These are phyloP conservation scores for Rhopalosiphum padi DNA, from an alignment of 1,140 invertebrate genomes.

Conservation along the genomic window DNA sequence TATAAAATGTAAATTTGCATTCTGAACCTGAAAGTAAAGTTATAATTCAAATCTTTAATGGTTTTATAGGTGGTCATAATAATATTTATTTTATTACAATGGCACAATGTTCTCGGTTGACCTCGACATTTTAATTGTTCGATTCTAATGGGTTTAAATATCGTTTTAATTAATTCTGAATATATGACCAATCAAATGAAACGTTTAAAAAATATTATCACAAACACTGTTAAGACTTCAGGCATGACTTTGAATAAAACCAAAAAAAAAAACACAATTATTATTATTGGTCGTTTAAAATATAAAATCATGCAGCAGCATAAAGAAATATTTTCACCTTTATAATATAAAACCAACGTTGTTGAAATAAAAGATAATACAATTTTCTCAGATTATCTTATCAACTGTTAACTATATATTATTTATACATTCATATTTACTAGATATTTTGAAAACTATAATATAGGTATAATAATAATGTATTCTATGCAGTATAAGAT, in stretches of 20 bases:
- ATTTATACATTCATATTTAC: background rate
- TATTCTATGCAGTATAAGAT: no score
- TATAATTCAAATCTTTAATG: background rate
- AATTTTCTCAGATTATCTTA: background rate
- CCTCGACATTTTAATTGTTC: background rate
- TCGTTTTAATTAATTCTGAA: background rate
- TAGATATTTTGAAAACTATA: no score
- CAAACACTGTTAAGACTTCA: background rate
- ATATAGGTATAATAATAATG: no score
- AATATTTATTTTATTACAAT: background rate
- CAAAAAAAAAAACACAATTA: background rate
- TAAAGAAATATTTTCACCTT: background rate
- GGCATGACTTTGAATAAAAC: background rate
- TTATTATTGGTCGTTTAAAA: no score
- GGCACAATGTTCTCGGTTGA: background rate
- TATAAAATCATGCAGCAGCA: background rate
- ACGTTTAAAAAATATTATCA: background rate
- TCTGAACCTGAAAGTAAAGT: background rate
- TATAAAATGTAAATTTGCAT: background rate
- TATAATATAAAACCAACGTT: background rate
- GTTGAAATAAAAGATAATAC: background rate
- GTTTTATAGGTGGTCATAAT: background rate
- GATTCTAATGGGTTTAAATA: background rate
- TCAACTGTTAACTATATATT: background rate
- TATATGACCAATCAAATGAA: background rate